These are phyloP conservation scores for Quadroppia sp. DNA, from an alignment of 2,888 invertebrate species.

Conservation along the genomic window DNA sequence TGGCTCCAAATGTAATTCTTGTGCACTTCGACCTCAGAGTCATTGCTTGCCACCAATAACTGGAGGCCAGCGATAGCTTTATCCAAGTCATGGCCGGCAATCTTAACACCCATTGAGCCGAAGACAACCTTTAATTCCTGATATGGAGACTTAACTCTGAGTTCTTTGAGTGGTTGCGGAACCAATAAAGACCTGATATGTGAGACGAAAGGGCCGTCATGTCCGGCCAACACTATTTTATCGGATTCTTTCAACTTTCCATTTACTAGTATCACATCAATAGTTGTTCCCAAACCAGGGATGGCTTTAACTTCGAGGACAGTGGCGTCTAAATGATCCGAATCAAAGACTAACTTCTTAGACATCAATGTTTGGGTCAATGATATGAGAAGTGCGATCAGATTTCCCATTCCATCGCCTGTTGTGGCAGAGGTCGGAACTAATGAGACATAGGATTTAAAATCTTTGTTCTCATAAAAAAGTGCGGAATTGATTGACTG, in stretches of 20 bases:
- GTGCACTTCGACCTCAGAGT: constrained; percentile 79
- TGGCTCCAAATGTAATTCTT: constrained; percentile 39
- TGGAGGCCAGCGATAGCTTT: constrained; percentile 93
- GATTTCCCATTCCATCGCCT: constrained; percentile 98
- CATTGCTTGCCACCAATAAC: constrained; percentile 80
- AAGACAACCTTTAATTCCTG: constrained; percentile 88
- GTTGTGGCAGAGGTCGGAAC: constrained; percentile 97
- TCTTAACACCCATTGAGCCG: constrained; percentile 97
- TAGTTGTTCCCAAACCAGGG: constrained; percentile 93
- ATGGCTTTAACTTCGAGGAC: constrained; percentile 79
- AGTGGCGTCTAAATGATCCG: constrained; percentile 74
- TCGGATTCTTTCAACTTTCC: constrained; percentile 90
- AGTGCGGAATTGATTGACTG: constrained; percentile 89
- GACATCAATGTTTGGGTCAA: constrained; percentile 84
- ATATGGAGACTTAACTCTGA: constrained; percentile 87
- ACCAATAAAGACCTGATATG: constrained; percentile 93
- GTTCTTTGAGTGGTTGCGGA: constrained; percentile 96
- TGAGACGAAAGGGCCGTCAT: constrained; percentile 96
- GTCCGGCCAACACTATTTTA: constrained; percentile 90
- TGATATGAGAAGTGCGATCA: constrained; percentile 86
- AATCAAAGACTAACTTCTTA: constrained; percentile 76
- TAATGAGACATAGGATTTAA: constrained; percentile 84
- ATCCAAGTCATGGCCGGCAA: constrained; percentile 95
- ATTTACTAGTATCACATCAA: constrained; percentile 97
- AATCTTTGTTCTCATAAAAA: constrained; percentile 93